Base-by-base conservation (phyloP, 2,113 vertebrate species). In the Vicugna pacos region DNA sequence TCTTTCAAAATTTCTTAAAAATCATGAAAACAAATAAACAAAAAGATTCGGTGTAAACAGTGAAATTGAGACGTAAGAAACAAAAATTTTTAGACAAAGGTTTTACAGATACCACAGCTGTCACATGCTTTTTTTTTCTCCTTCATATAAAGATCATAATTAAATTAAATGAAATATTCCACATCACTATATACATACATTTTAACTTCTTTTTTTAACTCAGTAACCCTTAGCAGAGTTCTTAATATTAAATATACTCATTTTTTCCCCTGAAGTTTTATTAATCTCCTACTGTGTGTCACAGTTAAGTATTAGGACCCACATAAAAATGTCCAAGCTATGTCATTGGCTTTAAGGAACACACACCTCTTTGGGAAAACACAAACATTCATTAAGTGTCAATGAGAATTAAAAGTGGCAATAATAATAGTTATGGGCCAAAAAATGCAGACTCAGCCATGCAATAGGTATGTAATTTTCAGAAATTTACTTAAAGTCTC, bases 21-120 rank as follows among this genome's bases (percentile, higher is more conserved):
- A 50, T 72, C 10, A 80, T 50, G 48, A 93, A 97, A 97, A 97
- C 32, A 97, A 93, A 94, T 83, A 79, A 73, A 67, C 38, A 83
- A 92, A 96, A 92, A 93, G 54, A 93, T 87, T 62, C 15, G 89
- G 60, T 62, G 7, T 95, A 94, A 97, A 97, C 38, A 83, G 89
- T 91, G 32, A 92, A 88, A 94, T 56, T 52, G 72, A 81, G 42
- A 80, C 3, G 24, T 16, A 91, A 89, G 46, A 92, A 90, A 88
- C 81, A 11, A 80, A 35, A 79, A 83, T 58, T 69, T 95, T 58
- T 52, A 52, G 94, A 91, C 54, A 91, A 96, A 96, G 22, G 28
- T 89, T 97, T 93, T 69, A 80, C 60, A 30, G 56, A 28, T 93
- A 92, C 38, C 73, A 76, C 94, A 96, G 96, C 94, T 97, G 93